Percentiles rank a stretch among this genome's conserved stretches.
These are phyloP conservation scores for Crossaster papposus DNA, from an alignment of 53 echinoderm and acorn worm species.

Conservation along the genomic window DNA sequence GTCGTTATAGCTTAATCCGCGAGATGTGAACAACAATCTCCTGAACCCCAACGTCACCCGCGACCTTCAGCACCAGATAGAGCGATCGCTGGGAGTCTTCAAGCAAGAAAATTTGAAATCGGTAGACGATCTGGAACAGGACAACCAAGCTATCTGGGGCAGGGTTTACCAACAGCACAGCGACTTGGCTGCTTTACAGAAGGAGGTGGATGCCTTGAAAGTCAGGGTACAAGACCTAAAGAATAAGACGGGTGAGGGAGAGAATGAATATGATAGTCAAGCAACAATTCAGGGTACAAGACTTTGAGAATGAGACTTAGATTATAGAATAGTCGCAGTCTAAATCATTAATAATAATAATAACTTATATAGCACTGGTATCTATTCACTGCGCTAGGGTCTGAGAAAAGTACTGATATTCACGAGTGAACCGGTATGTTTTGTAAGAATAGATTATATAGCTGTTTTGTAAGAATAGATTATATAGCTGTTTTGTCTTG, in stretches of 20 bases:
- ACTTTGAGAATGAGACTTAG: too few species aligned
- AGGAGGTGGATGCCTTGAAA: constrained; percentile 34
- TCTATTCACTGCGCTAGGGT: too few species aligned
- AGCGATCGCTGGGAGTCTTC: constrained; percentile 55
- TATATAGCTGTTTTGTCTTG: too few species aligned
- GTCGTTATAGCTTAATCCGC: constrained; percentile 63
- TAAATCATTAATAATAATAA: too few species aligned
- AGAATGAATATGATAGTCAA: background rate
- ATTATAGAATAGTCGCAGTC: too few species aligned
- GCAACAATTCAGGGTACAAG: background rate
- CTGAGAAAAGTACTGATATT: too few species aligned
- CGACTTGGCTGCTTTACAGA: constrained; percentile 3
- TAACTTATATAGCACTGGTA: too few species aligned
- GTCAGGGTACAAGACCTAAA: constrained; percentile 46
- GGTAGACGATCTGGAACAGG: constrained; percentile 27
- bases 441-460: too few species aligned
- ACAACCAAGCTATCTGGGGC: constrained; percentile 16
- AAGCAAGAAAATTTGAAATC: constrained; percentile 64
- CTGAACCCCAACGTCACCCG: constrained; percentile 69
- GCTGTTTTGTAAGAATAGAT: too few species aligned
- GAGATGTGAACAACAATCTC: constrained; percentile 74
- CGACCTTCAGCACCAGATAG: constrained; percentile 70
- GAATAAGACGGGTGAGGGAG: background rate
- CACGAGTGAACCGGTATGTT: too few species aligned
- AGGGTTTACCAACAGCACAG: constrained; percentile 34